These are phyloP conservation scores for Montipora capitata DNA, from an alignment of 92 coral and sea anemone genomes.

Conservation along the genomic window DNA sequence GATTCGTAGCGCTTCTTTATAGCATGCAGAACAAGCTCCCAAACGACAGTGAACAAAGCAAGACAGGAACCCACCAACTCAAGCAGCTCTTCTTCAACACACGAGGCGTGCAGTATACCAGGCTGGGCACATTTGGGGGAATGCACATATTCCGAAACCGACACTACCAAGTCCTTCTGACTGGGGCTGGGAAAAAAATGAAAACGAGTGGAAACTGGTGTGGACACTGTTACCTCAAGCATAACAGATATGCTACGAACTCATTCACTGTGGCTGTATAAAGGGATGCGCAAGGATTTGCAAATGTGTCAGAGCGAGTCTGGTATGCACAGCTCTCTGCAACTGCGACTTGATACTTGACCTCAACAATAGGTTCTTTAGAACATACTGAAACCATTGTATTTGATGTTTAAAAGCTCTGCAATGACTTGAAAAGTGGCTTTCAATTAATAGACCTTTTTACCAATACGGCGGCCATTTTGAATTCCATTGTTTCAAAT, in stretches of 20 bases:
- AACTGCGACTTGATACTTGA: background rate
- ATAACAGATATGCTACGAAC: conserved; percentile 33
- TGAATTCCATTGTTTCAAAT: too few relatives aligned
- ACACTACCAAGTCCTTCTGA: conserved; percentile 27
- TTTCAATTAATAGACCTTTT: too few relatives aligned
- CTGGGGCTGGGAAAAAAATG: conserved; percentile 25
- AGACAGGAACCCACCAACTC: conserved; percentile 29
- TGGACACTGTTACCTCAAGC: conserved; percentile 18
- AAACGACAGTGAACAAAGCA: conserved; percentile 17
- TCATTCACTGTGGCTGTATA: conserved; percentile 32
- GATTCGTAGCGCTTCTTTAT: conserved; percentile 32
- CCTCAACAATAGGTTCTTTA: too few relatives aligned
- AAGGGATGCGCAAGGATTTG: conserved; percentile 44
- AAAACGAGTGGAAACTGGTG: conserved; percentile 13
- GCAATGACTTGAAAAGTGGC: too few relatives aligned
- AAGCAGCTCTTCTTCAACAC: conserved; percentile 17
- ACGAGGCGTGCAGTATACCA: conserved; percentile 15
- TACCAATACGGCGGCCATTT: too few relatives aligned
- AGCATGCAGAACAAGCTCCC: background rate
- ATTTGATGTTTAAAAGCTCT: too few relatives aligned
- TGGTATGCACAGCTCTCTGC: conserved; percentile 28
- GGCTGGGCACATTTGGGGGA: conserved; percentile 40
- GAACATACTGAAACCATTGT: too few relatives aligned
- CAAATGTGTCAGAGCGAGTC: conserved; percentile 29
- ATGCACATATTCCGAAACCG: conserved; percentile 4